Percentiles rank a stretch among this genome's conserved stretches.
Conservation (phyloP, 30 jellyfish, hydroid and myxozoan species). For the Pseudorhiza aurosa region DNA sequence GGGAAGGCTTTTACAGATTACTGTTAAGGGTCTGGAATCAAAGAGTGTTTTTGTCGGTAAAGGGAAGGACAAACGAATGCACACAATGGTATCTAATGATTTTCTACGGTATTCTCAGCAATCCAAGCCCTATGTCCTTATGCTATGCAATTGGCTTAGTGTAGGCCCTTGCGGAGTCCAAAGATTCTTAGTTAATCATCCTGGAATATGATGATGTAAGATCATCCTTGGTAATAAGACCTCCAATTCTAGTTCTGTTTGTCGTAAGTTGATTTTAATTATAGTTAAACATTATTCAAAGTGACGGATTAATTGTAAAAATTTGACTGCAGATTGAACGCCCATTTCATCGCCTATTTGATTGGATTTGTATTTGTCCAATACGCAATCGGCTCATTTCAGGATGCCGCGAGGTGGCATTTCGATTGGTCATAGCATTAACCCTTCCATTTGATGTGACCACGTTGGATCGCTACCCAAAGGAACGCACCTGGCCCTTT, state of each 20-base stretch:
- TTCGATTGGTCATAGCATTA: too few species aligned
- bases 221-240: neutral
- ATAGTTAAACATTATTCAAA: neutral
- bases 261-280: neutral
- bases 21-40: constrained; percentile 1
- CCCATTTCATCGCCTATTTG: too few species aligned
- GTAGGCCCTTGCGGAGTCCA: neutral
- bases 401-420: too few species aligned
- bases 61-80: neutral
- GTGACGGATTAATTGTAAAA: too few species aligned
- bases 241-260: neutral
- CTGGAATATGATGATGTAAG: neutral
- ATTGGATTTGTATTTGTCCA: too few species aligned
- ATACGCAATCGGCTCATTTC: too few species aligned
- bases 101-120: neutral
- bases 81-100: neutral
- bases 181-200: neutral
- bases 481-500: too few species aligned
- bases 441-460: too few species aligned
- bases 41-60: neutral
- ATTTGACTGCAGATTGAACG: too few species aligned
- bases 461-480: too few species aligned
- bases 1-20: neutral
- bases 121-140: neutral
- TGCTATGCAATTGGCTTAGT: neutral